Base-by-base conservation (phyloP, 2,113 vertebrate species). In the Turnix velox region DNA sequence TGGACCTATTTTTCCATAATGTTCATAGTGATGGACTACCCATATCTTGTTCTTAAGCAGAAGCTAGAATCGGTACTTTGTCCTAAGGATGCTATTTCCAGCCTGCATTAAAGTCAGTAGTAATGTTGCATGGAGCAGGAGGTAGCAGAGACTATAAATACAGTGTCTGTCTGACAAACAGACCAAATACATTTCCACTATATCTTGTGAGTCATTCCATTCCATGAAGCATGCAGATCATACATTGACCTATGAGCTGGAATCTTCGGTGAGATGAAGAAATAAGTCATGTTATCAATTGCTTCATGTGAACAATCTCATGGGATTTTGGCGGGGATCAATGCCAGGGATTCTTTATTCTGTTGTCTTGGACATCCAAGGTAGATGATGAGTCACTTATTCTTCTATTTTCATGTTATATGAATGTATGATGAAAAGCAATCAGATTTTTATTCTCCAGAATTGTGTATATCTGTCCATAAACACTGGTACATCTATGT, bases 41-140 rank as follows among this genome's bases (percentile, higher is more conserved):
- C 2, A 1, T 2, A 1, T 27, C 39, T 69, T 33, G 20, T 28
- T 66, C 67, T 85, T 7, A 2, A 79, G 71, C 52, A 48, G 71
- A 55, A 90, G 35, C 17, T 0, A 0, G 72, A 67, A 31, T 19
- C 1, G 0, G 12, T 46, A 42, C 18, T 24, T 30, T 1, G 1
- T 69, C 33, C 71, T 43, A 49, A 25, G 7, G 17, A 10, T n/a
- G 54, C 8, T 42, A 4, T 40, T 84, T 81, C 40, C 61, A 87
- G 40, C 33, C 59, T 63, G 11, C 18, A 13, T 0, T 33, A 58
- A 84, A 72, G 33, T 12, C 66, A 14, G 19, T 6, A 13, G 27
- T 2, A 61, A 46, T 16, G 30, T 11, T 35, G 51, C 8, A 43
- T 69, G 42, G 30, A 27, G 23, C 30, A 30, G 66, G 39, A 31